These are phyloP conservation scores for Dolichallabes microphthalmus DNA, from an alignment of 2,113 vertebrate species.

Conservation along the genomic window DNA sequence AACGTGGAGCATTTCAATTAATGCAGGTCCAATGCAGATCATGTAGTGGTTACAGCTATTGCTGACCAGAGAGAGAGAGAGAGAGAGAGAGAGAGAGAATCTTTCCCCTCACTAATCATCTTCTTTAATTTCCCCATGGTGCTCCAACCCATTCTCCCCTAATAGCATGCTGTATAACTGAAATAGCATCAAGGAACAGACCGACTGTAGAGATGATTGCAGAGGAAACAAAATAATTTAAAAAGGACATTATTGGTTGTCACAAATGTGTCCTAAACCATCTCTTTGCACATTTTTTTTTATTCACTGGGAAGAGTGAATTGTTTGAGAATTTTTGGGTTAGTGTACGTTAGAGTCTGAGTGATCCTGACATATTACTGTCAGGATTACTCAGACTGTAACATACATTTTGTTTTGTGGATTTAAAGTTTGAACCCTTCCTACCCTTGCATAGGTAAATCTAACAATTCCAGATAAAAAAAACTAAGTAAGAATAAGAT, in stretches of 20 bases:
- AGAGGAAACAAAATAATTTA: conserved; percentile 19
- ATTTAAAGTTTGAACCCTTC: background rate
- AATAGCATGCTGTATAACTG: conserved; percentile 36
- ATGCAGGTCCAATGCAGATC: conserved; percentile 31
- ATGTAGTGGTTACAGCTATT: conserved; percentile 34
- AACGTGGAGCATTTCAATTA: conserved; percentile 41
- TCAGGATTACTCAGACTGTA: no score
- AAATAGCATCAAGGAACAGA: conserved; percentile 22
- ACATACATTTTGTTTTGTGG: accelerated
- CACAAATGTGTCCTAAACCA: background rate
- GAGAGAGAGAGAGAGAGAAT: background rate
- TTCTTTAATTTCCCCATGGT: conserved; percentile 50
- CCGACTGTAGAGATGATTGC: conserved; percentile 31
- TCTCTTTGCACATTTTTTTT: background rate
- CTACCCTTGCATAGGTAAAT: background rate
- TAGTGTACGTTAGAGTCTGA: background rate
- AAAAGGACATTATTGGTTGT: conserved; percentile 6
- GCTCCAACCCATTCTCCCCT: conserved; percentile 23
- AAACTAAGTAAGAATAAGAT: no score
- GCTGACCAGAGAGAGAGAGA: conserved; percentile 11
- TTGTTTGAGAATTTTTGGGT: background rate
- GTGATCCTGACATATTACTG: background rate
- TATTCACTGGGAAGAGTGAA: background rate
- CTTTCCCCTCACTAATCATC: conserved; percentile 37
- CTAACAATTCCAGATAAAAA: background rate